Conservation (phyloP, 2,888 invertebrate species). For the Neocrepidodera transversa region DNA sequence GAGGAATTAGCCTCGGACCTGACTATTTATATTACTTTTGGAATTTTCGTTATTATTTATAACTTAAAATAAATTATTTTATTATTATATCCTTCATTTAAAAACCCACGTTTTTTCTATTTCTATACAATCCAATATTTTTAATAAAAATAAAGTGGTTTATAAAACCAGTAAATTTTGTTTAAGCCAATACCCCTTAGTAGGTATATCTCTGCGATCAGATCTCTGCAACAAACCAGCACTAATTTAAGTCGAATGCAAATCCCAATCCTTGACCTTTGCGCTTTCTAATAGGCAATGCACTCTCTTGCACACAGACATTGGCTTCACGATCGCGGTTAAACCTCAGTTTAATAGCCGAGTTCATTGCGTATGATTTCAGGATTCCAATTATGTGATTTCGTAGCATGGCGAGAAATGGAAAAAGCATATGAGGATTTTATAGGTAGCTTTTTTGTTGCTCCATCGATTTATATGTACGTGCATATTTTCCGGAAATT, state of each 20-base stretch:
- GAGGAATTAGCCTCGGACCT: too few species aligned
- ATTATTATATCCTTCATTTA: too few species aligned
- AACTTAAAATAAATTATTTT: too few species aligned
- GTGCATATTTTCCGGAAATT: too few species aligned
- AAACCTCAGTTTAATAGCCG: conserved; percentile 10
- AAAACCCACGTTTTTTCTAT: too few species aligned
- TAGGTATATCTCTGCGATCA: conserved; percentile 4
- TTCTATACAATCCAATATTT: too few species aligned
- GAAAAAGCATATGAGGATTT: background rate
- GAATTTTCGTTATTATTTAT: too few species aligned
- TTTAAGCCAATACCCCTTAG: background rate
- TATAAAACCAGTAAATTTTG: background rate
- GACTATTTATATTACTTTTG: too few species aligned
- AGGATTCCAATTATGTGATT: background rate
- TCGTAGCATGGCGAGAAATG: background rate
- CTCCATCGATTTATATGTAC: too few species aligned
- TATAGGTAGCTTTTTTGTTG: too few species aligned
- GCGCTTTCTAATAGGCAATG: conserved; percentile 45
- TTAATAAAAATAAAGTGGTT: too few species aligned
- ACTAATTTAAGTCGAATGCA: conserved; percentile 38
- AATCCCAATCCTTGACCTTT: conserved; percentile 45
- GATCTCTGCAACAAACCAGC: conserved; percentile 29
- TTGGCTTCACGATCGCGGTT: conserved; percentile 20
- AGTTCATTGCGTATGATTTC: conserved; percentile 5
- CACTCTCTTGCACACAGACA: conserved; percentile 39